Evolutionary conservation across 2,797 vertebrate species (phyloP).

Genomic region (Smutsia gigantea): DNA sequence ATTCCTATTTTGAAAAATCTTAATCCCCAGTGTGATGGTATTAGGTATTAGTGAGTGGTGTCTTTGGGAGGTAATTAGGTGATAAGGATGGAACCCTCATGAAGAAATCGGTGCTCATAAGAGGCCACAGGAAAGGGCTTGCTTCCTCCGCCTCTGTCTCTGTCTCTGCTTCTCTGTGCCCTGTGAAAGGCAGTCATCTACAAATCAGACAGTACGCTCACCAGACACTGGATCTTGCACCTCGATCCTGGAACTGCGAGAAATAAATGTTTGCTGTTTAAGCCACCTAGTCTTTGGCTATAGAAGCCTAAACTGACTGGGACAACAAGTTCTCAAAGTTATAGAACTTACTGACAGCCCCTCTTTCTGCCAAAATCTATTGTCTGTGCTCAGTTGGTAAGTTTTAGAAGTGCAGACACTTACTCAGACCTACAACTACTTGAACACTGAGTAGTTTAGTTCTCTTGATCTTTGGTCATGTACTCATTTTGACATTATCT

Average conservation of each 20-base stretch:
- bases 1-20: not conserved
- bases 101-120: not conserved
- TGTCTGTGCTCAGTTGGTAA: not conserved
- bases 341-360: not conserved
- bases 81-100: not conserved
- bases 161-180: not conserved
- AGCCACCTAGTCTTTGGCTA: not conserved
- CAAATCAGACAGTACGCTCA: not conserved
- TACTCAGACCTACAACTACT: not conserved
- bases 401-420: not conserved
- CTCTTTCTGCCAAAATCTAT: not conserved
- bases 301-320: not conserved
- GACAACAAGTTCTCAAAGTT: not conserved
- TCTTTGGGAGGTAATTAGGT: not conserved
- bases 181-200: not conserved
- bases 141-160: too few relatives aligned
- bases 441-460: not conserved
- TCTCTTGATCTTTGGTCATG: not conserved
- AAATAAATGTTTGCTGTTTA: not conserved
- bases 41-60: not conserved
- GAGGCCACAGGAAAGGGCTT: not conserved
- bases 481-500: not conserved
- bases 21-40: not conserved
- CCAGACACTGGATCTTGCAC: not conserved
- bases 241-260: not conserved